Base-by-base conservation (phyloP, 2,797 vertebrate species). In the Lepus townsendii region DNA sequence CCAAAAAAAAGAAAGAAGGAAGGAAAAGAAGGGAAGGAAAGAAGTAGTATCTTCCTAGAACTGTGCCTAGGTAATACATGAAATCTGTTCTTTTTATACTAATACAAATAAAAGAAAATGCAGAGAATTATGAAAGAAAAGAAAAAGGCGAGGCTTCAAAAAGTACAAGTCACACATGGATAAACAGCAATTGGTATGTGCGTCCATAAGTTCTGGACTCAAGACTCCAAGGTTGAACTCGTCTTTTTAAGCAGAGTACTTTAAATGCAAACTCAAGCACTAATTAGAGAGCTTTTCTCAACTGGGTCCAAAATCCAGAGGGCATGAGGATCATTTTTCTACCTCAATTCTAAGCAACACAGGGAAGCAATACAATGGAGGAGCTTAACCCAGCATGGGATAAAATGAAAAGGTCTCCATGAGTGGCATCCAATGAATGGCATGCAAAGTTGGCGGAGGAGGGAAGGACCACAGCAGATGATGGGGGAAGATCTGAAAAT, bases 211-310 rank as follows among this genome's bases (percentile, higher is more conserved):
- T 75, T 96, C 54, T 80, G 93, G 93, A 78, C 77, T 97, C 94
- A 92, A 96, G 91, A 82, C 97, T 95, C 65, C 65, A 95, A 97
- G 96, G 79, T 83, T 96, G 96, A 97, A 95, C 80, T 71, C 24
- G 90, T 47, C 79, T 47, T 77, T 96, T 97, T 94, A 96, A 90
- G 93, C 88, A 95, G 2, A 80, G 60, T 94, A 87, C 95, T 96
- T 97, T 98, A 97, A 98, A 98, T 98, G 92, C 82, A 97, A 97
- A 96, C 97, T 73, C 60, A 97, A 97, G 96, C 96, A 97, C 78
- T 93, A 90, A 90, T 96, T 83, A 94, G 95, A 95, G 94, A 65
- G 65, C 91, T 97, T 98, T 98, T 93, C 91, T 98, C 96, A 92
- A 96, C 0, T 96, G 88, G 26, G 85, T 92, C 78, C 94, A 95